A percentile compares a stretch with the other conserved stretches of the same genome.
Evolutionary conservation across 2,113 vertebrate genomes (phyloP).

Genomic region (Equus przewalskii): DNA sequence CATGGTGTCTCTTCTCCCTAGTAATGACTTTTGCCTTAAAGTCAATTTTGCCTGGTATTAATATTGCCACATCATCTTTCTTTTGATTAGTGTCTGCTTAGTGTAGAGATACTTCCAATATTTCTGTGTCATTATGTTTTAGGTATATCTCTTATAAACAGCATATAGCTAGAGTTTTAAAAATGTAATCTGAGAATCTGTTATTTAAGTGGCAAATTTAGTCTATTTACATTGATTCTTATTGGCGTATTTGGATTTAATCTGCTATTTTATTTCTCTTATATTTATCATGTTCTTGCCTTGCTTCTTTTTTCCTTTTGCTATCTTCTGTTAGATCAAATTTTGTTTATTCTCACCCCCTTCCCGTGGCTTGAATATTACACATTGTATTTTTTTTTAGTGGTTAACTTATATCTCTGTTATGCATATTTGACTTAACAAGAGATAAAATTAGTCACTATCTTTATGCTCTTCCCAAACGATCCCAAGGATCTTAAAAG

Average conservation of each 20-base stretch:
- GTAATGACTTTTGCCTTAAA: neutral
- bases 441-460: neutral
- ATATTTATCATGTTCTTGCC: neutral
- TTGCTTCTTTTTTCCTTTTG: neutral
- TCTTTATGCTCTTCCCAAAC: neutral
- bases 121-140: neutral
- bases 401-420: neutral
- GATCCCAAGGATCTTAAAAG: neutral
- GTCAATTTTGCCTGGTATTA: neutral
- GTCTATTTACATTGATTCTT: neutral
- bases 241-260: neutral
- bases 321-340: neutral
- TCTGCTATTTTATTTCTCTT: neutral
- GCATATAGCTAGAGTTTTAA: neutral
- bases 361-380: neutral
- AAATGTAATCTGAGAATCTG: neutral
- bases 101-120: neutral
- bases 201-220: neutral
- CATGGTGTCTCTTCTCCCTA: neutral
- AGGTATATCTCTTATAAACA: neutral
- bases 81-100: constrained; percentile 8
- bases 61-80: neutral
- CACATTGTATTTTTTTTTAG: neutral
- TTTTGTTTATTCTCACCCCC: neutral
- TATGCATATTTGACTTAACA: neutral